phyloP scores from a whole-genome alignment of 2,888 invertebrate species.

The Argyresthia goedartella region DNA sequence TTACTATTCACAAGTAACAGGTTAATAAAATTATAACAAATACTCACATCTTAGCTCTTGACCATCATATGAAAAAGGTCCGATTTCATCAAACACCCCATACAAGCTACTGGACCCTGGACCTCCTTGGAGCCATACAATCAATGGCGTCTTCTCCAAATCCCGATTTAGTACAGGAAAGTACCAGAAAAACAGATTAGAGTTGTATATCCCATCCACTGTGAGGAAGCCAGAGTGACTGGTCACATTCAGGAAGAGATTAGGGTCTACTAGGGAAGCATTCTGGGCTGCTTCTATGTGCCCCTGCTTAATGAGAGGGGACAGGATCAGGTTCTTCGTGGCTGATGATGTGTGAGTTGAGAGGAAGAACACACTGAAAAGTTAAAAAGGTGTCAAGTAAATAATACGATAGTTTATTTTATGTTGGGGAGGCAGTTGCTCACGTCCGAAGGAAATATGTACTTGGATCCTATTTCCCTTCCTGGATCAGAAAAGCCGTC shows the following conservation, averaged over 20 bases:
- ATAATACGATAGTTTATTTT: too few relatives aligned
- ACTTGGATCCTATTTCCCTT: too few relatives aligned
- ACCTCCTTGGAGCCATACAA: constrained; percentile 85
- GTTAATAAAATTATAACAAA: too few relatives aligned
- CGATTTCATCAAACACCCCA: constrained; percentile 8
- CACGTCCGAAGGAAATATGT: too few relatives aligned
- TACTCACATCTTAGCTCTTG: not conserved
- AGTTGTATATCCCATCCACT: constrained; percentile 73
- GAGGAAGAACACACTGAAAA: too few relatives aligned
- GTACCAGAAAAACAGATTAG: constrained; percentile 82
- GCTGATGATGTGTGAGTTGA: not conserved
- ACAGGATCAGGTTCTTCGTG: constrained; percentile 1
- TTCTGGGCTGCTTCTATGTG: constrained; percentile 2
- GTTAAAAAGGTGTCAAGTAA: too few relatives aligned
- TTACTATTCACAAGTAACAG: too few relatives aligned
- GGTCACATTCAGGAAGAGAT: constrained; percentile 22
- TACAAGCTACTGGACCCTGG: constrained; percentile 72
- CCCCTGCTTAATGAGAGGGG: constrained; percentile 2
- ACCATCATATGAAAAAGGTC: constrained; percentile 3
- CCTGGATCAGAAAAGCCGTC: too few relatives aligned
- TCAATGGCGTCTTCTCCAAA: constrained; percentile 51
- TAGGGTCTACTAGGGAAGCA: constrained; percentile 6
- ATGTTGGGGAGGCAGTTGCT: too few relatives aligned
- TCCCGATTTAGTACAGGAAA: constrained; percentile 53
- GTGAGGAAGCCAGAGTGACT: constrained; percentile 51